Evolutionary conservation across 2,888 invertebrate species (phyloP), one percentile per base, ranked within the genome.

Genomic region (Noctua janthe): DNA sequence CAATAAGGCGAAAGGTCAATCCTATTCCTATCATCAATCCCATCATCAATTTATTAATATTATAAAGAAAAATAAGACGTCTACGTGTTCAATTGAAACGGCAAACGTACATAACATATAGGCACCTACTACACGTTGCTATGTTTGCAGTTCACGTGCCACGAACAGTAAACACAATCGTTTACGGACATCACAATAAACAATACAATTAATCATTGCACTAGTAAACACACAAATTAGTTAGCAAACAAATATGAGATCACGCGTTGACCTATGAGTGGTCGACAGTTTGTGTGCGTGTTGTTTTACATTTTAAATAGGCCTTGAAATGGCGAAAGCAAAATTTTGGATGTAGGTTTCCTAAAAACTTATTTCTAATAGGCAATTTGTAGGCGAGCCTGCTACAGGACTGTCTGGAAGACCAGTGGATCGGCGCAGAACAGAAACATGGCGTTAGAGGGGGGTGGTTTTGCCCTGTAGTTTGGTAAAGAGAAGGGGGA

Each of bases 171-270:
- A 88, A 82, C 80, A 89, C 79, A 77, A 80, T 84, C 70, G 76
- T 73, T 81, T 77, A 82, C 82, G 79, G 78, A 79, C 86, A 85
- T 81, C 83, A 88, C 83, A 89, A 88, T 84, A 89, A 89, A 88
- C 88, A 90, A 87, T 86, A 80, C 86, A 81, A 84, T 84, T 81
- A 82, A 88, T 87, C 90, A 87, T 74, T 76, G 78, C 75, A 80
- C 70, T 82, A 43, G 87, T 86, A 87, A 87, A 87, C 86, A 87
- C 78, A 83, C 77, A 85, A 88, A 87, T 86, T 87, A 87, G 85
- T 86, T 84, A 86, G 67, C 76, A 79, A 87, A 87, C 86, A 84
- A 87, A 88, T 87, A 86, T 87, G 89, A 88, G 80, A 90, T 90
- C 89, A 88, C 77, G 77, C 56, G 43, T 49, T 81, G 84, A 84